These are phyloP conservation scores for Triplophysa bombifrons DNA, from an alignment of 2,797 vertebrate genomes.

Conservation along the genomic window DNA sequence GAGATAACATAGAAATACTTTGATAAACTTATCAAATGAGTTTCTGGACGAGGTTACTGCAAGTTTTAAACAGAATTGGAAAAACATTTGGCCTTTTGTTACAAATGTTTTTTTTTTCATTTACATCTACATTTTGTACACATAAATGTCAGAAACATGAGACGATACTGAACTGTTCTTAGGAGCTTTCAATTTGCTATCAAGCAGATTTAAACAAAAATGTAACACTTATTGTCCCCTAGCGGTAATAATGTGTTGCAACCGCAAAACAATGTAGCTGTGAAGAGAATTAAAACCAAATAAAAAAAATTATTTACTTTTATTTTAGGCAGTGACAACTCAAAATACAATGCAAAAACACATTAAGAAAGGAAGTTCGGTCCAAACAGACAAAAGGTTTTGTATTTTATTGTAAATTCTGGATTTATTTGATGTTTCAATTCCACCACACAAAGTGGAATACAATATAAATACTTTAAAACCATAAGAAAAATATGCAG, in stretches of 20 bases:
- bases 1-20: not conserved
- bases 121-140: too few species aligned
- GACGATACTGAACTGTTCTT: too few species aligned
- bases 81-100: too few species aligned
- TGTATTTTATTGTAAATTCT: slow-evolving; percentile 56
- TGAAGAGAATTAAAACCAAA: not conserved
- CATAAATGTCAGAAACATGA: not conserved
- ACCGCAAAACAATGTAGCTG: not conserved
- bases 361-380: slow-evolving; percentile 39
- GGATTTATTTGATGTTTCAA: slow-evolving; percentile 39
- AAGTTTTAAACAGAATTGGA: too few species aligned
- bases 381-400: slow-evolving; percentile 36
- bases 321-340: slow-evolving; percentile 10
- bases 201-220: not conserved
- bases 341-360: slow-evolving; percentile 10
- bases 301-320: not conserved
- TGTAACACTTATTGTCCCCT: not conserved
- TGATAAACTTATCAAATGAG: too few species aligned
- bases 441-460: slow-evolving; percentile 50
- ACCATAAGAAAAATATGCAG: slow-evolving; percentile 48
- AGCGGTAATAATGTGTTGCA: not conserved
- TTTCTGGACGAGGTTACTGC: too few species aligned
- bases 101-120: not conserved
- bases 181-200: too few species aligned
- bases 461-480: slow-evolving; percentile 64